Percentiles rank a stretch among this genome's conserved stretches.
These are phyloP conservation scores for Magallana angulata DNA, from an alignment of 1,140 invertebrate species.

Conservation along the genomic window DNA sequence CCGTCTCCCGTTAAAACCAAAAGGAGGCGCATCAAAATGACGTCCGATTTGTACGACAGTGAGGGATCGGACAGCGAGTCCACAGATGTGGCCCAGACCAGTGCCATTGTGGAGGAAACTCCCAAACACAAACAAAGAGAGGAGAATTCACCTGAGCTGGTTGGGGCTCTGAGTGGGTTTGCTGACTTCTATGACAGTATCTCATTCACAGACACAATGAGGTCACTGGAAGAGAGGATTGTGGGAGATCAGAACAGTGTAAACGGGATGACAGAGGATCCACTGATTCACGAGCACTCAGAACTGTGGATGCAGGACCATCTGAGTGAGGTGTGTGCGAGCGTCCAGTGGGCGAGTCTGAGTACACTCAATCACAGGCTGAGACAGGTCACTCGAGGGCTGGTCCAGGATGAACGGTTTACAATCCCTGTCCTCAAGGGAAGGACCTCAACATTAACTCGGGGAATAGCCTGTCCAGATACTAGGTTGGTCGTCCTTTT, in stretches of 20 bases:
- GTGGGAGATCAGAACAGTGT: background rate
- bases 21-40: conserved; percentile 50
- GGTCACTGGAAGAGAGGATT: background rate
- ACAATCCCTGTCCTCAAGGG: conserved; percentile 46
- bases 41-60: conserved; percentile 62
- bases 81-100: background rate
- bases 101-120: background rate
- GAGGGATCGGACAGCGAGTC: conserved; percentile 58
- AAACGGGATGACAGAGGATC: background rate
- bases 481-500: background rate
- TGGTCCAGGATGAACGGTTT: conserved; percentile 18
- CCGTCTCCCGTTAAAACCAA: conserved; percentile 23
- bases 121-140: conserved; percentile 40
- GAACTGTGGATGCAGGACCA: conserved; percentile 9
- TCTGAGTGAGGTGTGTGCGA: conserved; percentile 34
- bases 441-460: conserved; percentile 38
- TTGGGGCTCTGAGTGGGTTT: conserved; percentile 55
- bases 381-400: conserved; percentile 11
- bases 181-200: conserved; percentile 62
- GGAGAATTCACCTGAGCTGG: conserved; percentile 34
- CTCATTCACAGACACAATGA: conserved; percentile 53
- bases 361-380: conserved; percentile 25
- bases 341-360: conserved; percentile 42
- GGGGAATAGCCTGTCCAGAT: conserved; percentile 9
- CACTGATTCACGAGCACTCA: background rate